phyloP scores from a whole-genome alignment of 2,797 vertebrate genomes.

The Gobio occitaniae region DNA sequence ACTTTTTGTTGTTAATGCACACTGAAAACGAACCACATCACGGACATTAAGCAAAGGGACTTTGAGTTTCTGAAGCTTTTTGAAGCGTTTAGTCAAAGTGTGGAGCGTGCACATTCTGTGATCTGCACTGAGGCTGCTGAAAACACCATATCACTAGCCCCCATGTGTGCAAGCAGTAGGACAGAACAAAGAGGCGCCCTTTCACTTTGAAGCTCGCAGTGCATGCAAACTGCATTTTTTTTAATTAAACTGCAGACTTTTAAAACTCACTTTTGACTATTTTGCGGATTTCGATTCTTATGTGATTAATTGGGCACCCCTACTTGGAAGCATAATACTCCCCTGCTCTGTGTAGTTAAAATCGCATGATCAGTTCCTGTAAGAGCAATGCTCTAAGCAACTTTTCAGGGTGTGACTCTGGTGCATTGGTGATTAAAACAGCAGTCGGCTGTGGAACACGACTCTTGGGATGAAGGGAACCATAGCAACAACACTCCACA shows the following conservation, averaged over 20 bases:
- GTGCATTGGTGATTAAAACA: slow-evolving; percentile 36
- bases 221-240: not conserved
- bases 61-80: not conserved
- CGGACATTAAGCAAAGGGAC: not conserved
- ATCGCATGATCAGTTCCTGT: slow-evolving; percentile 1
- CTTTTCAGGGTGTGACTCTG: slow-evolving; percentile 15
- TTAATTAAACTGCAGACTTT: slow-evolving; percentile 1
- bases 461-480: slow-evolving; percentile 11
- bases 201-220: not conserved
- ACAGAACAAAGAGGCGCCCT: slow-evolving; percentile 1
- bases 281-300: not conserved
- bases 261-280: not conserved
- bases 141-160: slow-evolving; percentile 10
- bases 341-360: slow-evolving; percentile 1
- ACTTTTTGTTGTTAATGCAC: not conserved
- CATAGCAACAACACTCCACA: slow-evolving; percentile 5
- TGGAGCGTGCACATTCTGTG: not conserved
- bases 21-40: not conserved
- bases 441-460: not conserved
- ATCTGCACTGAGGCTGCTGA: slow-evolving; percentile 1
- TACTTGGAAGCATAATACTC: slow-evolving; percentile 8
- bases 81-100: not conserved
- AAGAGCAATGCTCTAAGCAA: slow-evolving; percentile 1
- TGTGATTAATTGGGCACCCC: not conserved
- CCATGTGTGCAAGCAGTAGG: slow-evolving; percentile 19